Conservation (phyloP, 2,888 invertebrate species). For the Dioctria rufipes region DNA sequence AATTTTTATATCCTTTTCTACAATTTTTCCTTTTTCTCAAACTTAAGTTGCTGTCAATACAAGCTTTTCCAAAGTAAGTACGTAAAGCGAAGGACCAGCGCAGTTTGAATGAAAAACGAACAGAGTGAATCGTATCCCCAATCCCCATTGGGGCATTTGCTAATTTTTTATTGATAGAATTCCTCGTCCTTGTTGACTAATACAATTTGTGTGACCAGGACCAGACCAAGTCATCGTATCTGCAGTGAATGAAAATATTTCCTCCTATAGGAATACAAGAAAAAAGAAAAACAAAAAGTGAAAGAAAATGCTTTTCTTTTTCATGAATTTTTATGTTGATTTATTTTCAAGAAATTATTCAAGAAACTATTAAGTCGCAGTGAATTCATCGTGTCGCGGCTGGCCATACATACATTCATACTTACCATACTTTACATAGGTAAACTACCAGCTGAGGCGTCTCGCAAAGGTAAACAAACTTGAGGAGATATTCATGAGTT, state of each 20-base stretch:
- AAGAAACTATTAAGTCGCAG: slow-evolving; percentile 3
- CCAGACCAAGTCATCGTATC: slow-evolving; percentile 12
- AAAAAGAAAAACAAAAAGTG: neutral
- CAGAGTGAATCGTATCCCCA: slow-evolving; percentile 4
- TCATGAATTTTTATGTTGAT: slow-evolving; percentile 5
- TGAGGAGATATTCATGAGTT: slow-evolving; percentile 31
- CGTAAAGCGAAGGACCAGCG: slow-evolving; percentile 1
- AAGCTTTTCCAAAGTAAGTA: neutral
- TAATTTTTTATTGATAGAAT: slow-evolving; percentile 51
- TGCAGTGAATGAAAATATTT: slow-evolving; percentile 10
- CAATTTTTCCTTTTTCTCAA: slow-evolving; percentile 17
- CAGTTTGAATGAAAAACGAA: slow-evolving; percentile 2
- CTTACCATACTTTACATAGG: neutral
- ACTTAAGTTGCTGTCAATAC: slow-evolving; percentile 3
- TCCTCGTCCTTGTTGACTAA: slow-evolving; percentile 24
- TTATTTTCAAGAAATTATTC: slow-evolving; percentile 30
- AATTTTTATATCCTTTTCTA: slow-evolving; percentile 23
- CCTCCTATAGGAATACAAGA: neutral
- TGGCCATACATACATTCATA: no score
- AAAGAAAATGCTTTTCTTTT: neutral
- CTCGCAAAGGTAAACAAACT: slow-evolving; percentile 9
- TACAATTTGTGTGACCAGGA: slow-evolving; percentile 11
- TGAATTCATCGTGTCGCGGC: neutral
- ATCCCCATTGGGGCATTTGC: slow-evolving; percentile 5
- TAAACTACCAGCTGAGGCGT: neutral